Conservation (phyloP, 2,888 invertebrate species). For the Charanyca ferruginea region DNA sequence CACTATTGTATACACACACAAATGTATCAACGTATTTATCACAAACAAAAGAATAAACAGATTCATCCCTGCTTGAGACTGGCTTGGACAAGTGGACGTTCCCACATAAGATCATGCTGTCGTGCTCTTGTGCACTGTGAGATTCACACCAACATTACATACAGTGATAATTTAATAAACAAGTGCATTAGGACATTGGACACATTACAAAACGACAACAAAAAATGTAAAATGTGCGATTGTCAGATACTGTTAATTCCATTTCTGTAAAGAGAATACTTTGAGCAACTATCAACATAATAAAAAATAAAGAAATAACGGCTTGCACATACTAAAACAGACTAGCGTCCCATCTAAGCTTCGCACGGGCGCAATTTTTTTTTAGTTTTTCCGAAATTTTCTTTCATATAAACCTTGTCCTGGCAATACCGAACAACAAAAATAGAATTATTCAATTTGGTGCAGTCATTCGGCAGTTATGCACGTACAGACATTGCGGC, state of each 20-base stretch:
- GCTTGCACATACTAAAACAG: neutral
- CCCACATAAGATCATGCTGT: slow-evolving; percentile 27
- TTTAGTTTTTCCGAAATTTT: too few relatives aligned
- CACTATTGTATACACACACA: too few relatives aligned
- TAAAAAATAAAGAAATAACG: neutral
- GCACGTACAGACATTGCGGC: too few relatives aligned
- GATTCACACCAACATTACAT: slow-evolving; percentile 46
- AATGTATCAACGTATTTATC: neutral
- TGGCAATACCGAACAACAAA: too few relatives aligned
- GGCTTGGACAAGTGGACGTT: slow-evolving; percentile 9
- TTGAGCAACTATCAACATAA: neutral
- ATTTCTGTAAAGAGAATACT: slow-evolving; percentile 17
- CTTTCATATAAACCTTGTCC: too few relatives aligned
- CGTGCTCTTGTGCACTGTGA: slow-evolving; percentile 48
- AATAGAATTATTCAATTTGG: too few relatives aligned
- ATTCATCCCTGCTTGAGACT: neutral
- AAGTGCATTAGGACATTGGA: slow-evolving; percentile 62
- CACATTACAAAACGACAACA: slow-evolving; percentile 55
- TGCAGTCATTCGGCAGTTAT: too few relatives aligned
- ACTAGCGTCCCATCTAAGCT: too few relatives aligned
- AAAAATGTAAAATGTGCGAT: slow-evolving; percentile 56
- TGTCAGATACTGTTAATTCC: slow-evolving; percentile 34
- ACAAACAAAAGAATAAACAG: neutral
- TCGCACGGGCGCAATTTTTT: too few relatives aligned
- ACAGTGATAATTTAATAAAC: slow-evolving; percentile 44